These are phyloP conservation scores for Exephanes ischioxanthus DNA, from an alignment of 2,888 invertebrate species.

Conservation along the genomic window DNA sequence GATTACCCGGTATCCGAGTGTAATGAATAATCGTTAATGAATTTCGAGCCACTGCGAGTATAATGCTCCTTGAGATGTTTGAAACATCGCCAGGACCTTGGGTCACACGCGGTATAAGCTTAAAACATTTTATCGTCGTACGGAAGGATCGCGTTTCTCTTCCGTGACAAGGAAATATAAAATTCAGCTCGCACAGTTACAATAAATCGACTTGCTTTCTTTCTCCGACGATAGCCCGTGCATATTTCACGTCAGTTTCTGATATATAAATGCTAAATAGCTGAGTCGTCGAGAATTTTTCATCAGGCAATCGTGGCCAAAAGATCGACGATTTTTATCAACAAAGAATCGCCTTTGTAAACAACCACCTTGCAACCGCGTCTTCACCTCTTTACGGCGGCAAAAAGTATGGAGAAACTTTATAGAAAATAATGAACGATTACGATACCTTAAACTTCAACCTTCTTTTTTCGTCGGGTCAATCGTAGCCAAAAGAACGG, in stretches of 20 bases:
- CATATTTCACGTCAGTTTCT: slow-evolving; percentile 11
- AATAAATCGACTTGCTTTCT: slow-evolving; percentile 46
- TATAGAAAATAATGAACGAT: no score
- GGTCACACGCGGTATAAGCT: slow-evolving; percentile 26
- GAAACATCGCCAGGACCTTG: slow-evolving; percentile 59
- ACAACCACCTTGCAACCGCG: no score
- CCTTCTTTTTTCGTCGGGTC: not conserved
- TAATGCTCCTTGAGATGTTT: slow-evolving; percentile 19
- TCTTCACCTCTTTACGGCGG: no score
- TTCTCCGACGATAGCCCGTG: slow-evolving; percentile 13
- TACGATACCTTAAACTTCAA: no score
- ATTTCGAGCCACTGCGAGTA: slow-evolving; percentile 19
- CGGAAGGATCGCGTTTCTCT: slow-evolving; percentile 24
- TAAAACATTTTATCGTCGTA: slow-evolving; percentile 3
- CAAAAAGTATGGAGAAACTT: no score
- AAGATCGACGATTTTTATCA: not conserved
- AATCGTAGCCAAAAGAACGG: not conserved
- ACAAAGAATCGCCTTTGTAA: no score
- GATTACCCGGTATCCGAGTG: slow-evolving; percentile 9
- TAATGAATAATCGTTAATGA: slow-evolving; percentile 22
- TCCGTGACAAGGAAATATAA: slow-evolving; percentile 62
- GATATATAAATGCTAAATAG: slow-evolving; percentile 31
- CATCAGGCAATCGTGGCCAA: not conserved
- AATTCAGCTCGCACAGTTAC: slow-evolving; percentile 38
- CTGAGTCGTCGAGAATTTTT: not conserved